Conservation (phyloP, 2,113 vertebrate species). For the Pseudorectes ferrugineus region DNA sequence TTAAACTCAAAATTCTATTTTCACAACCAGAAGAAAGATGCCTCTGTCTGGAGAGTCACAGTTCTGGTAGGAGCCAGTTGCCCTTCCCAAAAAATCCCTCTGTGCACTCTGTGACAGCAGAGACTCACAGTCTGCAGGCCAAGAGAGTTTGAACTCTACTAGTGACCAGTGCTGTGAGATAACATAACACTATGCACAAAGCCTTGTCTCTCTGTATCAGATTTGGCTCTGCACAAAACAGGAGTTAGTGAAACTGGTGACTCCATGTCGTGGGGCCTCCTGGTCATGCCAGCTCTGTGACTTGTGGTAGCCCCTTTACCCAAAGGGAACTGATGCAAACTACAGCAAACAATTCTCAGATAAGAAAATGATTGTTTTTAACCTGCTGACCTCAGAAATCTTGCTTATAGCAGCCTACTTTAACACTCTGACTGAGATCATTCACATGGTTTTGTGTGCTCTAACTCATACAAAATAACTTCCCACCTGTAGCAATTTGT, state of each 20-base stretch:
- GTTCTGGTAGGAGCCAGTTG: not conserved
- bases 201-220: not conserved
- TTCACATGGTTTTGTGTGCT: not conserved
- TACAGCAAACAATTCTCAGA: not conserved
- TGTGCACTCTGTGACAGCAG: not conserved
- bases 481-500: not conserved
- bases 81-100: not conserved
- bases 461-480: not conserved
- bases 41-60: not conserved
- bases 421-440: not conserved
- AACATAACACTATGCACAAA: not conserved
- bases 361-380: not conserved
- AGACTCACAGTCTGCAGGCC: not conserved
- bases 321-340: not conserved
- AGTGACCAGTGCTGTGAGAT: not conserved
- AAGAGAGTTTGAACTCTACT: not conserved
- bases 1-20: not conserved
- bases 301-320: not conserved
- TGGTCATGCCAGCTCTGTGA: not conserved
- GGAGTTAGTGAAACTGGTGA: not conserved
- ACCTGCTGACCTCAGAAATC: not conserved
- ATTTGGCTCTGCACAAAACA: not conserved
- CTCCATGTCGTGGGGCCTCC: not conserved
- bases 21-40: not conserved
- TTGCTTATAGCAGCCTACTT: not conserved